Evolutionary conservation across 2,113 vertebrate species (phyloP), one percentile per base, ranked within the genome.

Genomic region (Perccottus glenii): DNA sequence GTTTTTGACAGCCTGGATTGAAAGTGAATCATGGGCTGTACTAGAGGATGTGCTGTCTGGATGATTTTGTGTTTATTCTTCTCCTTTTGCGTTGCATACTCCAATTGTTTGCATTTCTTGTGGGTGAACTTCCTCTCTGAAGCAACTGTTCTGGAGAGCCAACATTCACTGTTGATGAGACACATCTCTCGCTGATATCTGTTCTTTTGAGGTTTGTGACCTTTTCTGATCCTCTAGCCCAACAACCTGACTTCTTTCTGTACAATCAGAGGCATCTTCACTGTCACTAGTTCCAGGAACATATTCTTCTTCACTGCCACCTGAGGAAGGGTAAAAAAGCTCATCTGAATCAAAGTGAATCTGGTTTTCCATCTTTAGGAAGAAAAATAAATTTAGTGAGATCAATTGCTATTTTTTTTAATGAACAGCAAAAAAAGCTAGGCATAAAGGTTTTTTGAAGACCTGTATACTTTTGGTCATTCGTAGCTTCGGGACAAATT

Each of bases 291-390:
- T 40, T 4, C 27, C 3, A 16, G 56, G 70, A 14, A 73, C 12
- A 55, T 66, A 66, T 55, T 73, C 33, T 36, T 73, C 70, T 60
- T 19, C 63, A 48, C 70, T 53, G 9, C 35, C 49, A 55, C 9
- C 19, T 48, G 57, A 60, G 16, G 8, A 15, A 0, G 8, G 40
- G 12, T 73, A 48, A 16, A 5, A 67, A 8, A 52, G 56, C 16
- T 66, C 56, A 60, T 60, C 56, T 0, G 15, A 55, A 15, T 60
- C 43, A 14, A 43, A 60, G 4, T 42, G 0, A 47, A 16, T n/a
- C 14, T 10, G 42, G 5, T 8, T 42, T 0, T 42, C 55, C 33
- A 60, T 61, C 70, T 64, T n/a, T 6, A 40, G 14, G 50, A 58
- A 4, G 57, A 14, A 49, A 43, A 63, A 42, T 11, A 27, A 52